Evolutionary conservation across 2,888 invertebrate species (phyloP), one percentile per base, ranked within the genome.

Genomic region (Abscondita cerata): DNA sequence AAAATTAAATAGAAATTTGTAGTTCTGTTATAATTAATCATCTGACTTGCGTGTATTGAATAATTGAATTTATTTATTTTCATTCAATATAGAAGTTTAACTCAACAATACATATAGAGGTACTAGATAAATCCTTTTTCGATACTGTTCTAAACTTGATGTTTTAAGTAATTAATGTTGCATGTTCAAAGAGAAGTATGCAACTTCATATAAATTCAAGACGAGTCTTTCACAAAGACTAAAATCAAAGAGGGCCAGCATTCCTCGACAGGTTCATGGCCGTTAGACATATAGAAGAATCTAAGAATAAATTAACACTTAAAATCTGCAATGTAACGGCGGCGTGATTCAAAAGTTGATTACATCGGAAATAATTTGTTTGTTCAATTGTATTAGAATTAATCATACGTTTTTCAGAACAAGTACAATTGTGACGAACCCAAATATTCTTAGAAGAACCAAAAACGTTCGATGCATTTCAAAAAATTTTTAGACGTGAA

Each of bases 221-320:
- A 56, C 56, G 31, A 56, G 56, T 56, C 56, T 34, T 58, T 51
- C 51, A 51, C 52, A 58, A 58, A 46, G 44, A 44, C 36, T 36
- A 46, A 25, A 25, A 25, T 25, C 25, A 44, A 44, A 44, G 18
- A 44, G 18, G 18, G n/a, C 18, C 44, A 41, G 60, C 54, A 60
- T 60, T 60, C 55, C 48, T 41, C 41, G 48, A 47, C 40, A 44
- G 36, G 60, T 60, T 60, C 60, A 60, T 31, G 60, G 55, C 51
- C 60, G 60, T 34, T 41, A 40, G 34, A 46, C 38, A 48, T 33
- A 9, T 3, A 33, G n/a, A 50, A 41, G 31, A 56, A 47, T 15
- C 50, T 13, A 48, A 50, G 48, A 36, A 50, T 12, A 51, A 19
- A 19, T 6, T 25, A 50, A 41, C 25, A 13, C 40, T 52, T 16